Conservation (phyloP, 2,113 vertebrate species). For the Spea multiplicata region DNA sequence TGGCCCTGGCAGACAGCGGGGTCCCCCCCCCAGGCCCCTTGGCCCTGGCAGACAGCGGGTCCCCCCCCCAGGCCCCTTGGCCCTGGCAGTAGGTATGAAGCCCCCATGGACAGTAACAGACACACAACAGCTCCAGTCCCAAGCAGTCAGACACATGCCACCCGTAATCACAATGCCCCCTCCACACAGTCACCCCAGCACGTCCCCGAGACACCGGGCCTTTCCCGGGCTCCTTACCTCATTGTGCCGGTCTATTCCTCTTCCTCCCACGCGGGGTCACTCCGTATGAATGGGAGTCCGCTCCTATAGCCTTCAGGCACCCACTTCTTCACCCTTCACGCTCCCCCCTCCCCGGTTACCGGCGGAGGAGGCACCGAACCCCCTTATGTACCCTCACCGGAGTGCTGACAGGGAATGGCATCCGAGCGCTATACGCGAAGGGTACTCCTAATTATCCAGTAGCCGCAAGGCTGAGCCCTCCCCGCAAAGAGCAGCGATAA, state of each 20-base stretch:
- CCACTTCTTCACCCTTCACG: background rate
- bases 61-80: too few relatives aligned
- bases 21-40: too few relatives aligned
- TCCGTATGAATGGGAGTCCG: background rate
- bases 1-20: too few relatives aligned
- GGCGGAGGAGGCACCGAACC: conserved; percentile 5
- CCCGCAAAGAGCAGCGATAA: too few relatives aligned
- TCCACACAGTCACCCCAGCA: background rate
- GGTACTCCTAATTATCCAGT: too few relatives aligned
- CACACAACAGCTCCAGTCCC: too few relatives aligned
- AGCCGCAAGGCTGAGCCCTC: too few relatives aligned
- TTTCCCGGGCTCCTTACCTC: conserved; percentile 20
- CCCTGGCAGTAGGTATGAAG: too few relatives aligned
- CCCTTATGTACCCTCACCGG: background rate
- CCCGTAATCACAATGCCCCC: background rate
- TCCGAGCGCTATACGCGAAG: background rate
- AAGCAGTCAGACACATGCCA: too few relatives aligned
- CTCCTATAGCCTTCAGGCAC: background rate
- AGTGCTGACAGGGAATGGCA: background rate
- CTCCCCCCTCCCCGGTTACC: background rate
- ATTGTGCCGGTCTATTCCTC: background rate
- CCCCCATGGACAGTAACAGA: too few relatives aligned
- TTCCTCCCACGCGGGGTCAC: conserved; percentile 33
- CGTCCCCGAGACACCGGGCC: conserved; percentile 31
- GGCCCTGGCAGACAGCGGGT: too few relatives aligned